phyloP scores from a whole-genome alignment of 1,140 invertebrate genomes.

The Drosophila ohnishii region DNA sequence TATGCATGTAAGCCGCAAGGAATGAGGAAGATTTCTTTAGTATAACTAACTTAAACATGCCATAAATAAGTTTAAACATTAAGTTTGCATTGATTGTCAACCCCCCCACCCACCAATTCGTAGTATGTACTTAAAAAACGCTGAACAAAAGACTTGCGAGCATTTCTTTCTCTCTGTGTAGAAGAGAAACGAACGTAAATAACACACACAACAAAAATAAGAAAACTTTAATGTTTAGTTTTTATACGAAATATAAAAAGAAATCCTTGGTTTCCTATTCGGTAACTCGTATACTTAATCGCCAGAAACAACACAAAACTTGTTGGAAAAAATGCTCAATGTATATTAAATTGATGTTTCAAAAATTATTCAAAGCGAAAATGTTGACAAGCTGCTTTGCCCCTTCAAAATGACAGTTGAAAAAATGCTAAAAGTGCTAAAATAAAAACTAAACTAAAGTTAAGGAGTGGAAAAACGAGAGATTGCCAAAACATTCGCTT shows the following conservation, averaged over 20 bases:
- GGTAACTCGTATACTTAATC: constrained; percentile 66
- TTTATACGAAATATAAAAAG: neutral
- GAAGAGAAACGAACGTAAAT: constrained; percentile 14
- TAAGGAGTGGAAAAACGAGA: constrained; percentile 6
- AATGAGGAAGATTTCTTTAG: constrained; percentile 62
- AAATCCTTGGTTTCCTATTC: constrained; percentile 59
- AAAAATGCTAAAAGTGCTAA: constrained; percentile 4
- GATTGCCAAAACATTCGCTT: constrained; percentile 40
- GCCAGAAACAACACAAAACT: constrained; percentile 18
- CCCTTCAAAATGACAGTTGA: constrained; percentile 8
- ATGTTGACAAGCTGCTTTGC: constrained; percentile 35
- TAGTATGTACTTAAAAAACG: constrained; percentile 69
- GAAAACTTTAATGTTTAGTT: constrained; percentile 34
- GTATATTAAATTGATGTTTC: constrained; percentile 59
- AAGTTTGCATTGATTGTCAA: constrained; percentile 46
- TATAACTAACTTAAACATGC: constrained; percentile 81
- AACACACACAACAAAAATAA: constrained; percentile 3
- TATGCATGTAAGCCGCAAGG: constrained; percentile 50
- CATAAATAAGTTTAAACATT: constrained; percentile 75
- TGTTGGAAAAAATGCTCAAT: constrained; percentile 69
- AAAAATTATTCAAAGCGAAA: constrained; percentile 22
- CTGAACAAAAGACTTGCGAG: constrained; percentile 68
- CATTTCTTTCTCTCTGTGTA: constrained; percentile 37
- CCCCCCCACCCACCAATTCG: constrained; percentile 22
- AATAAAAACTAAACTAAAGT: constrained; percentile 11